A percentile compares a stretch with the other conserved stretches of the same genome.
These are phyloP conservation scores for Somateria mollissima DNA, from an alignment of 2,797 vertebrate species.

Conservation along the genomic window DNA sequence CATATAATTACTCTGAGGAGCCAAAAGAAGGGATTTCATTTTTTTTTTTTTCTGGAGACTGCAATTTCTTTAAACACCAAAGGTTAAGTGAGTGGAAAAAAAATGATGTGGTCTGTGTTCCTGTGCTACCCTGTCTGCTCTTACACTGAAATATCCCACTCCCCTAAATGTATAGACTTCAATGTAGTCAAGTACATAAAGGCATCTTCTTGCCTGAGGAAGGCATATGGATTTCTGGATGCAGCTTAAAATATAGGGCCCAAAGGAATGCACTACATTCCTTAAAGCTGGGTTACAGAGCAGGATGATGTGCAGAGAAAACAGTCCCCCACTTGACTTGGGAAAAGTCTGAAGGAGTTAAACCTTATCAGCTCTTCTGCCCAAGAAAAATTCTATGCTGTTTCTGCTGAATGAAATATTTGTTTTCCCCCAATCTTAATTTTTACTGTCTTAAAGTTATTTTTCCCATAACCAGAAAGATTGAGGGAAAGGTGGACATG, in stretches of 20 bases:
- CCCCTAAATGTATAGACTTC: background rate
- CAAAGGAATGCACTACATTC: fast-evolving
- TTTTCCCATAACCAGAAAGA: background rate
- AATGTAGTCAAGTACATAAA: background rate
- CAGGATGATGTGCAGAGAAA: background rate
- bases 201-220: background rate
- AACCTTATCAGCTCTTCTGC: background rate
- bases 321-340: background rate
- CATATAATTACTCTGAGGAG: background rate
- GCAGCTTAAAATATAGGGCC: background rate
- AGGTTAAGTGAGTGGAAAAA: background rate
- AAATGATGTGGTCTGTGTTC: background rate
- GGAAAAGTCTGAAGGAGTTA: background rate
- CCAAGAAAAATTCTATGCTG: background rate
- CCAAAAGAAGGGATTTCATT: background rate
- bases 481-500: background rate
- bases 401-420: background rate
- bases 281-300: background rate
- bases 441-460: background rate
- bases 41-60: background rate
- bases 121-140: background rate
- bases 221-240: background rate
- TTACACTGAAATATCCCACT: fast-evolving
- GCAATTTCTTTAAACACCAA: background rate
- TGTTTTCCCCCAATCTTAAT: background rate